phyloP scores from a whole-genome alignment of 2,113 vertebrate species.

The Bubo blakistoni region DNA sequence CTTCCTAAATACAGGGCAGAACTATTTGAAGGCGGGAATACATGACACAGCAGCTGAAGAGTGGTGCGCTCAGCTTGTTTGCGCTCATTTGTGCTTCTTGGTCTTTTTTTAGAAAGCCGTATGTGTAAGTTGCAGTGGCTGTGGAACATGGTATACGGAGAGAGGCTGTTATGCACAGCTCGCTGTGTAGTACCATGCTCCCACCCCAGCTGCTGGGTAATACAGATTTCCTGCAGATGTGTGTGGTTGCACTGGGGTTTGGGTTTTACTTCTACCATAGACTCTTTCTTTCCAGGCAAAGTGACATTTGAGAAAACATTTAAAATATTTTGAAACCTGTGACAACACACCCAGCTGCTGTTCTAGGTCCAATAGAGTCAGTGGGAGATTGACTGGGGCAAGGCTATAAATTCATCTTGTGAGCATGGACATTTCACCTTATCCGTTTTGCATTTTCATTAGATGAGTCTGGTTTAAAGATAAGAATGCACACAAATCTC shows the following conservation, averaged over 20 bases:
- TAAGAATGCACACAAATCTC: neutral
- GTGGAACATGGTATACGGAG: accelerated
- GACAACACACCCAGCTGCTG: neutral
- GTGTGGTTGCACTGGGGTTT: neutral
- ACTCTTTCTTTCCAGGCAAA: neutral
- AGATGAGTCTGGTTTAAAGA: neutral
- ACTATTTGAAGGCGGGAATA: neutral
- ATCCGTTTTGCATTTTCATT: neutral
- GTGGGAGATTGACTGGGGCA: neutral
- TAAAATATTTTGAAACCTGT: neutral
- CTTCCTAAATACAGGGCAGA: neutral
- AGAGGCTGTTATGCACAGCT: accelerated
- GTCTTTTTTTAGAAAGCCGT: neutral
- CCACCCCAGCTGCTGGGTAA: neutral
- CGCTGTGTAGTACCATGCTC: accelerated
- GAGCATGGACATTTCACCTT: neutral
- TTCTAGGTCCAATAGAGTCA: neutral
- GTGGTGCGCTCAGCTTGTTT: neutral
- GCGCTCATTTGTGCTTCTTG: neutral
- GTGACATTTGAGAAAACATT: neutral
- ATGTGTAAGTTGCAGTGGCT: neutral
- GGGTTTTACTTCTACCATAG: neutral
- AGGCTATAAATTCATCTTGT: neutral
- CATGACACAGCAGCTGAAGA: neutral
- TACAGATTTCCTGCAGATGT: neutral